These are phyloP conservation scores for Passer domesticus DNA, from an alignment of 2,113 vertebrate genomes.

Conservation along the genomic window DNA sequence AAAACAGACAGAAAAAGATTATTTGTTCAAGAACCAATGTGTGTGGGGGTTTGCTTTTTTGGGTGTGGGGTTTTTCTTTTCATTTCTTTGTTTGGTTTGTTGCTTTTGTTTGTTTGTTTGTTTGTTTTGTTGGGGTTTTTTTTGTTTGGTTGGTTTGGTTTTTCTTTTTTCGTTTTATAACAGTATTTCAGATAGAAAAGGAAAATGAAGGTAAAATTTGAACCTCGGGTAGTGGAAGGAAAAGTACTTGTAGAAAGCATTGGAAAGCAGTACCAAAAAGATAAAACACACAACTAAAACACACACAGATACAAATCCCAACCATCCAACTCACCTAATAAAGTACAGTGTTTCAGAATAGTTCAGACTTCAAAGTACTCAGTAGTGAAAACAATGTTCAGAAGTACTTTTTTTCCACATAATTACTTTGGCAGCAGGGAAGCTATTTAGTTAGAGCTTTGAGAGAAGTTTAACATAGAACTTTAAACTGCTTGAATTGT, in stretches of 20 bases:
- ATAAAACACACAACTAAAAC: not conserved
- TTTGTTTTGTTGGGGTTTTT: no score
- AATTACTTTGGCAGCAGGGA: not conserved
- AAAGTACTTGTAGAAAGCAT: not conserved
- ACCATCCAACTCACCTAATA: not conserved
- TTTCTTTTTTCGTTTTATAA: not conserved
- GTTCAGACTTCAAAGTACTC: not conserved
- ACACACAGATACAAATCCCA: not conserved
- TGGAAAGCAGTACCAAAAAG: not conserved
- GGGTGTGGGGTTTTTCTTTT: not conserved
- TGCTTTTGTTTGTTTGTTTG: not conserved
- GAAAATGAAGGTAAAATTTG: not conserved
- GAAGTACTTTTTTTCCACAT: not conserved
- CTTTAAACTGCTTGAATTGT: not conserved
- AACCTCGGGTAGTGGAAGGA: not conserved
- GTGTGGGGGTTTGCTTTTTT: not conserved
- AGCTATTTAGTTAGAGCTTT: not conserved
- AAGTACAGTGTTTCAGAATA: not conserved
- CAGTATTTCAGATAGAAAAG: not conserved
- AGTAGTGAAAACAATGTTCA: not conserved
- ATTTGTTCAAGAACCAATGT: not conserved
- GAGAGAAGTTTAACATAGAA: not conserved
- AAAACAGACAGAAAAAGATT: not conserved
- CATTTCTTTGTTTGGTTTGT: not conserved
- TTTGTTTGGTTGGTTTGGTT: not conserved